phyloP scores from a whole-genome alignment of 2,797 vertebrate species.

The Ctenosaura bakeri region DNA sequence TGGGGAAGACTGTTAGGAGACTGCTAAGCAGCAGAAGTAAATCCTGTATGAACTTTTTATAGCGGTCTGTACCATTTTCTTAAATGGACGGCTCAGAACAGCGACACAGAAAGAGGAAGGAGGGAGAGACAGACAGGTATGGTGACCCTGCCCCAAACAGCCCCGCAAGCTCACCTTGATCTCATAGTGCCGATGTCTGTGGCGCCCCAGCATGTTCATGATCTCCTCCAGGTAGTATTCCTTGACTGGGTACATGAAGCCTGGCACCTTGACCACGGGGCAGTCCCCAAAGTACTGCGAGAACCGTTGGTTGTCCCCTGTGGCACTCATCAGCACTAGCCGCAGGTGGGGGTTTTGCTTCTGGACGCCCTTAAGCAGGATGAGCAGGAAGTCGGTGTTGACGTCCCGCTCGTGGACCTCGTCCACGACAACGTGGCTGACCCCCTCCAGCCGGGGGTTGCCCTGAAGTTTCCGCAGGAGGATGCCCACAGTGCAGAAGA shows the following conservation, averaged over 20 bases:
- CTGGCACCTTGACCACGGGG: slow-evolving; percentile 89
- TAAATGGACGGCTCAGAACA: no score
- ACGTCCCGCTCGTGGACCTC: slow-evolving; percentile 97
- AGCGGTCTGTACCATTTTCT: no score
- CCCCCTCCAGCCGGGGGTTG: slow-evolving; percentile 89
- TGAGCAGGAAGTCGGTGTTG: slow-evolving; percentile 96
- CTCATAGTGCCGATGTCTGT: slow-evolving; percentile 78
- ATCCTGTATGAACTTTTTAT: no score
- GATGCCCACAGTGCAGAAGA: slow-evolving; percentile 97
- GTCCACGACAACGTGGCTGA: slow-evolving; percentile 96
- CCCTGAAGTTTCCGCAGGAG: slow-evolving; percentile 93
- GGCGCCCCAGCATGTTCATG: slow-evolving; percentile 86
- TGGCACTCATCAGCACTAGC: slow-evolving; percentile 96
- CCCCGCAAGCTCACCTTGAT: slow-evolving; percentile 72
- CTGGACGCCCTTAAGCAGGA: slow-evolving; percentile 88
- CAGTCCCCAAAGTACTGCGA: slow-evolving; percentile 90
- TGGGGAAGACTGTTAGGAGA: no score
- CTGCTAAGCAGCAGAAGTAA: no score
- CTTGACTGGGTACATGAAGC: slow-evolving; percentile 95
- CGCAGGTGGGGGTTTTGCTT: slow-evolving; percentile 86
- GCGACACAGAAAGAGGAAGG: no score
- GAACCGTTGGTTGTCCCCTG: slow-evolving; percentile 91
- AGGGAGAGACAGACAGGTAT: no score
- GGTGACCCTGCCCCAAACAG: no score
- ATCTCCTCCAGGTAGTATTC: slow-evolving; percentile 93